Base-by-base conservation (phyloP, 2,888 invertebrate species). In the Phaedon cochleariae region DNA sequence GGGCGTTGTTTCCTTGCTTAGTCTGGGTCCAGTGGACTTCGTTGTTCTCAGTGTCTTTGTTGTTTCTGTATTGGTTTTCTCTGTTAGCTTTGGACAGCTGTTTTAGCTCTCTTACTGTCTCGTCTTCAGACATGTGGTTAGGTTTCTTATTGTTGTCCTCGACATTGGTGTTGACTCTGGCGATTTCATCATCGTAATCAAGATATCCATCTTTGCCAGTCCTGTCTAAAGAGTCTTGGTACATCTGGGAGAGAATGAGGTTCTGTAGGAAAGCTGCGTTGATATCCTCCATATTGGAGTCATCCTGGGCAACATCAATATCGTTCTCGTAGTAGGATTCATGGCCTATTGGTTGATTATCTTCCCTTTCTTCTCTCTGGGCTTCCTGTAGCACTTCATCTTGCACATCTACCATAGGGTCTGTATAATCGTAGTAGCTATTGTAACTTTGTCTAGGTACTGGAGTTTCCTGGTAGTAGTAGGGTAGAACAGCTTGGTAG, bases 211-310 rank as follows among this genome's bases (percentile, higher is more conserved):
- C 76, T 49, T 74, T 67, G 26, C 74, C 73, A 12, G 74, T 69
- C 49, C 78, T 75, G 48, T 72, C 75, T n/a, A 80, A 54, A 0
- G 87, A 86, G 74, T 88, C 87, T 77, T 87, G 87, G 76, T 87
- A 88, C 87, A 88, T 88, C 80, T 90, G 89, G 1, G 89, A 87
- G 69, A 89, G 85, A 73, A 90, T 89, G 67, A 90, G 83, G 78
- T 90, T 90, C 76, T 90, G 88, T 61, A 91, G 84, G 79, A 90
- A 90, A 54, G 89, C 88, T 60, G 89, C 88, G 79, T 88, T 90
- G 3, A 82, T 83, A 61, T 85, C 84, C 34, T 84, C 84, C 15
- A 82, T 74, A 59, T 74, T 78, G 12, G 72, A 74, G n/a, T 78
- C 78, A 31, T 75, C 76, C 2, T 15, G 17, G 15, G 61, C 65